phyloP scores from a whole-genome alignment of 2,113 vertebrate species.

The Ursus arctos region DNA sequence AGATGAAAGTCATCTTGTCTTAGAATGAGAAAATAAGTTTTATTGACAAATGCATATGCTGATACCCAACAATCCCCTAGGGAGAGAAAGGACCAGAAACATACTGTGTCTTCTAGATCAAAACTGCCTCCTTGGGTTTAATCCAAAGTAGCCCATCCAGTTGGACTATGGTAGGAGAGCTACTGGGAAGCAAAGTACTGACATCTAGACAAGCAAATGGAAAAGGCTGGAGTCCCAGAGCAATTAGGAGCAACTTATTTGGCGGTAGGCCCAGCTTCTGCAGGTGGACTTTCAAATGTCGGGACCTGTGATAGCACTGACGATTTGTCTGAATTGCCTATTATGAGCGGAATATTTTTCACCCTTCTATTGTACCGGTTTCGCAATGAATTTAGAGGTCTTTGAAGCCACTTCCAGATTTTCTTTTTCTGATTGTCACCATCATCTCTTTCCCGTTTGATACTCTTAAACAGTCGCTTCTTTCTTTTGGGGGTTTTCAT shows the following conservation, averaged over 20 bases:
- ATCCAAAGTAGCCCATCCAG: not conserved
- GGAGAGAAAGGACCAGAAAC: not conserved
- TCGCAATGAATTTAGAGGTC: fast-evolving
- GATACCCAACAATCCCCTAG: not conserved
- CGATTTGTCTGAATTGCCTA: not conserved
- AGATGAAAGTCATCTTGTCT: not conserved
- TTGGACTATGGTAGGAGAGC: not conserved
- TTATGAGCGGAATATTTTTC: no score
- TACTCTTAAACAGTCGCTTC: not conserved
- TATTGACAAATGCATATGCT: not conserved
- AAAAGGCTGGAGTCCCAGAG: not conserved
- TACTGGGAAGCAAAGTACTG: not conserved
- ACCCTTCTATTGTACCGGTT: not conserved
- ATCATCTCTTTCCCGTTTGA: not conserved
- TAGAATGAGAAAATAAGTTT: not conserved
- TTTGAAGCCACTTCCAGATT: not conserved
- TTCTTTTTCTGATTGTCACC: not conserved
- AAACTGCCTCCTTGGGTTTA: not conserved
- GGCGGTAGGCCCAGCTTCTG: not conserved
- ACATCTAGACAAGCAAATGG: not conserved
- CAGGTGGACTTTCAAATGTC: not conserved
- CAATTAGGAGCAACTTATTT: not conserved
- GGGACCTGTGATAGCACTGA: not conserved
- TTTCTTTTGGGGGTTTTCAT: not conserved
- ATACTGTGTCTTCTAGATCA: not conserved